A percentile compares a stretch with the other conserved stretches of the same genome.
Conservation (phyloP, 2,113 vertebrate genomes). For the Sturnus vulgaris region DNA sequence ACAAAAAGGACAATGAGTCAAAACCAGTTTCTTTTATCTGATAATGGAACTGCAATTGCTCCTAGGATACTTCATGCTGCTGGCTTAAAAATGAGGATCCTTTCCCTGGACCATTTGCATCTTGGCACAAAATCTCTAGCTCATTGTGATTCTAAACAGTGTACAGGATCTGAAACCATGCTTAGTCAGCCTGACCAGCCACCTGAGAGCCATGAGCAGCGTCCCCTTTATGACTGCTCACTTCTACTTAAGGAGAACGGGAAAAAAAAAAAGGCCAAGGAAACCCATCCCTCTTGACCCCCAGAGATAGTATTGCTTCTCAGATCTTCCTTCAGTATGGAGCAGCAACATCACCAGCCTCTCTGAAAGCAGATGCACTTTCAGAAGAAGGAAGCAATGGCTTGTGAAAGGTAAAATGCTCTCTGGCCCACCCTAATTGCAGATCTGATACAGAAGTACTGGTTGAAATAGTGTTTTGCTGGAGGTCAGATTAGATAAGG, state of each 20-base stretch:
- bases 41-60: not conserved
- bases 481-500: not conserved
- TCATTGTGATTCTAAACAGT: constrained; percentile 48
- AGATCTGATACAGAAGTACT: not conserved
- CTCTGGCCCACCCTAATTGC: not conserved
- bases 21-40: constrained; percentile 2
- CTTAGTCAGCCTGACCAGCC: constrained; percentile 58
- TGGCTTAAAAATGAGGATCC: constrained; percentile 38
- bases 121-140: constrained; percentile 6
- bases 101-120: not conserved
- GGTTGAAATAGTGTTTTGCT: not conserved
- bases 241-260: not conserved
- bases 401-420: not conserved
- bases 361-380: not conserved
- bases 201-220: constrained; percentile 33
- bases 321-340: not conserved
- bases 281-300: constrained; percentile 1
- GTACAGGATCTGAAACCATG: not conserved
- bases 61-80: not conserved
- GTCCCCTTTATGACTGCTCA: constrained; percentile 21
- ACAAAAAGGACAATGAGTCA: not conserved
- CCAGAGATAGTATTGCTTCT: not conserved
- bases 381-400: not conserved
- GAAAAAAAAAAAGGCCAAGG: not conserved
- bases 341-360: not conserved